Evolutionary conservation across 2,888 invertebrate species (phyloP).

Genomic region (Mellilla xanthometata): DNA sequence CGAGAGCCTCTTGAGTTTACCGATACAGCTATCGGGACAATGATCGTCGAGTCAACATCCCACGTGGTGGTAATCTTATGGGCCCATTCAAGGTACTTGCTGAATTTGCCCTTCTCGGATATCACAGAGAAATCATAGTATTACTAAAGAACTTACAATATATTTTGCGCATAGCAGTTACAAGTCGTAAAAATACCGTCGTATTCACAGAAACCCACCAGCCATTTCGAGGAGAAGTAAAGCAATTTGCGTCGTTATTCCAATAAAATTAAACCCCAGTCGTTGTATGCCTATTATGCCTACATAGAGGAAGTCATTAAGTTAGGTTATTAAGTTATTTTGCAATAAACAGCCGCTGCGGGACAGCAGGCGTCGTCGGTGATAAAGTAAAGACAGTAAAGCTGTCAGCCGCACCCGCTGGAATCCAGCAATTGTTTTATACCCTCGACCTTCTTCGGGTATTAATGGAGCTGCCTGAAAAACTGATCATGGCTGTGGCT

Average conservation of each 20-base stretch:
- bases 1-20: too few relatives aligned
- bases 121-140: too few relatives aligned
- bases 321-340: constrained; percentile 29
- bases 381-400: constrained; percentile 37
- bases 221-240: neutral
- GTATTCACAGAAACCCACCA: neutral
- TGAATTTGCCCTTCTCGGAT: too few relatives aligned
- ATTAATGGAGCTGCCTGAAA: constrained; percentile 15
- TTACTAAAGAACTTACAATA: too few relatives aligned
- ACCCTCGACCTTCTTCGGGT: constrained; percentile 16
- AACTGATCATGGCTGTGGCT: constrained; percentile 9
- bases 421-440: constrained; percentile 26
- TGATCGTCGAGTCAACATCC: too few relatives aligned
- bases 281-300: constrained; percentile 16
- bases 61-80: too few relatives aligned
- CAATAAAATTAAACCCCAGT: constrained; percentile 20
- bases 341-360: constrained; percentile 31
- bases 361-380: constrained; percentile 23
- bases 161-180: neutral
- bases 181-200: neutral
- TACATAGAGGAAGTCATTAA: constrained; percentile 24
- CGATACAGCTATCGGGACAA: too few relatives aligned
- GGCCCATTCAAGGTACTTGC: too few relatives aligned
- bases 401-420: constrained; percentile 40
- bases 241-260: constrained; percentile 17